Percentiles rank a stretch among this genome's conserved stretches.
Conservation (phyloP, 2,888 invertebrate species). For the Drosophila emarginata region DNA sequence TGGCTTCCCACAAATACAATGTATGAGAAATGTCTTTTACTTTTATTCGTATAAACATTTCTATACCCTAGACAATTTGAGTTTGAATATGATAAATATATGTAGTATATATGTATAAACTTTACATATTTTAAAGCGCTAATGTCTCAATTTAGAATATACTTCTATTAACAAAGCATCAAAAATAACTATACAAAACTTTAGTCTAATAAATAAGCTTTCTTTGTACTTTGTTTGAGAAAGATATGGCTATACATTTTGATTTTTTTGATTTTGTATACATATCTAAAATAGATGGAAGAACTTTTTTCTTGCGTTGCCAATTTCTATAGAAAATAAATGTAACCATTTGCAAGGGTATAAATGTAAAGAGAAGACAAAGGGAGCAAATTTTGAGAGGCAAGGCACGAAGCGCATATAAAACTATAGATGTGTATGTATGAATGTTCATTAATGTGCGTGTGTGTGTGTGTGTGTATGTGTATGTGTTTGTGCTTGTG, state of each 20-base stretch:
- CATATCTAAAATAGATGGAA: not conserved
- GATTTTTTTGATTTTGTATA: too few relatives aligned
- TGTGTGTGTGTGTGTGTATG: slow-evolving; percentile 22
- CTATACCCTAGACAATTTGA: not conserved
- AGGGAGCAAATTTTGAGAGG: slow-evolving; percentile 43
- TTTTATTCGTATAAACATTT: not conserved
- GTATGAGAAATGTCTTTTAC: not conserved
- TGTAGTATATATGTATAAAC: too few relatives aligned
- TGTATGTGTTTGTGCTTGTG: slow-evolving; percentile 17
- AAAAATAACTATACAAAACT: too few relatives aligned
- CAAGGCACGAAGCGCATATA: slow-evolving; percentile 55
- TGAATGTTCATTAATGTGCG: slow-evolving; percentile 31
- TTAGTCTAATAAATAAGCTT: too few relatives aligned
- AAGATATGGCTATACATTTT: too few relatives aligned
- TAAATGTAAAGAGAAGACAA: slow-evolving; percentile 13
- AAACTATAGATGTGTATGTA: slow-evolving; percentile 37
- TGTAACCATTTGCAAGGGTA: slow-evolving; percentile 11
- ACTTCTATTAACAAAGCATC: too few relatives aligned
- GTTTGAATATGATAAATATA: too few relatives aligned
- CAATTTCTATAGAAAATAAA: not conserved
- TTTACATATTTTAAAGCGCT: too few relatives aligned
- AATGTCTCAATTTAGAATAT: too few relatives aligned
- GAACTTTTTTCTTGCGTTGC: not conserved
- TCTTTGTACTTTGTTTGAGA: too few relatives aligned
- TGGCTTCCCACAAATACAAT: not conserved